Evolutionary conservation across 2,888 invertebrate genomes (phyloP).

Genomic region (Drosophila cyrtoloma): DNA sequence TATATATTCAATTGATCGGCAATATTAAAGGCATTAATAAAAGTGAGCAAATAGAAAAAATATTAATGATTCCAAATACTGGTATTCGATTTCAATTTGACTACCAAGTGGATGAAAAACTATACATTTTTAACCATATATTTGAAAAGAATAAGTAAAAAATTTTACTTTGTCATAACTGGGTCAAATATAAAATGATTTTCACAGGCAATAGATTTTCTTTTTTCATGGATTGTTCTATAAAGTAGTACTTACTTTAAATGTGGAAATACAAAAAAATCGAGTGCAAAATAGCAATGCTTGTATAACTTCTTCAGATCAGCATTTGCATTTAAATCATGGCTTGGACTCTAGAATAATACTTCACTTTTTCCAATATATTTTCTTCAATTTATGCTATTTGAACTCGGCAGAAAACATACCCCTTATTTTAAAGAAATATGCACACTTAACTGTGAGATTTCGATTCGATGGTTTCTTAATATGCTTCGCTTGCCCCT

Average conservation of each 20-base stretch:
- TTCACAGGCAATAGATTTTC: background rate
- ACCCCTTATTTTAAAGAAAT: background rate
- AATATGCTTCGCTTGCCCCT: constrained; percentile 6
- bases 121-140: background rate
- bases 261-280: background rate
- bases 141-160: background rate
- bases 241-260: background rate
- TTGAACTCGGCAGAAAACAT: background rate
- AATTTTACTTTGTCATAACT: background rate
- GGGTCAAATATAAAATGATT: background rate
- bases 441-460: background rate
- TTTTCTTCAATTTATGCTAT: background rate
- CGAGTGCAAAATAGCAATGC: too few relatives aligned
- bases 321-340: background rate
- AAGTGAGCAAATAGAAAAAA: background rate
- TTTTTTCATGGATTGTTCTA: background rate
- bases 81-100: background rate
- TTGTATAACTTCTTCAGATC: background rate
- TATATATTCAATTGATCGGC: background rate
- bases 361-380: background rate
- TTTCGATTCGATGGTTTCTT: constrained; percentile 20
- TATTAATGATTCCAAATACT: background rate
- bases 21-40: background rate
- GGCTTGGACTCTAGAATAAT: background rate
- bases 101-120: background rate